Base-by-base conservation (phyloP, 1,140 invertebrate species). In the Ips nitidus region DNA sequence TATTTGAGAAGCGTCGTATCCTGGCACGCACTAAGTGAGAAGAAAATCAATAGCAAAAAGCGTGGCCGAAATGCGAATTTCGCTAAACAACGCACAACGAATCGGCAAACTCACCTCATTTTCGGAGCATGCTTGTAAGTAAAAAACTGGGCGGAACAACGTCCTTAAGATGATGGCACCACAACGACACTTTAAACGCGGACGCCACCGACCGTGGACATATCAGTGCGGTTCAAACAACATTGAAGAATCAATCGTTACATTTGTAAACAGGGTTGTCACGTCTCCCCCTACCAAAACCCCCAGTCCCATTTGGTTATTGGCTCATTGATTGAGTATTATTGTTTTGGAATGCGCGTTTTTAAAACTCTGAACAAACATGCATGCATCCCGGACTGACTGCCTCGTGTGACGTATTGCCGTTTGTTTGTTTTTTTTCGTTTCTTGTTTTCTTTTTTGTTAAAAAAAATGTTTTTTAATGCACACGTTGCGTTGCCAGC, bases 241-340 rank as follows among this genome's bases (percentile, higher is more conserved):
- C 78, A 80, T 80, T 80, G 78, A 75, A 80, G 79, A 80, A 80
- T 80, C 79, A 80, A 80, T 80, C 79, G 79, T 78, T 77, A 80
- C 79, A 80, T 80, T 80, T 80, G 79, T 80, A 80, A 80, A 80
- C 79, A 80, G 79, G 78, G 78, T 80, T 80, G 79, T 80, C 79
- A 80, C 78, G 76, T 76, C 75, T 76, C 74, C 78, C 75, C 78
- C 77, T 76, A 72, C 76, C 76, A 73, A 77, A 75, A 78, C 78
- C 77, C 76, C 78, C 64, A 40, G 77, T 79, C 76, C 79, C 79
- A 81, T 81, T 80, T 81, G 79, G 79, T 81, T 81, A 81, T 81
- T 81, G 79, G 79, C 79, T 80, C 79, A 80, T 80, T 81, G 79
- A 81, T 81, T 81, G 79, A 81, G 78, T 81, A 81, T 81, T 80